Conservation (phyloP, 2,113 vertebrate species). For the Pachypanchax playfairii region DNA sequence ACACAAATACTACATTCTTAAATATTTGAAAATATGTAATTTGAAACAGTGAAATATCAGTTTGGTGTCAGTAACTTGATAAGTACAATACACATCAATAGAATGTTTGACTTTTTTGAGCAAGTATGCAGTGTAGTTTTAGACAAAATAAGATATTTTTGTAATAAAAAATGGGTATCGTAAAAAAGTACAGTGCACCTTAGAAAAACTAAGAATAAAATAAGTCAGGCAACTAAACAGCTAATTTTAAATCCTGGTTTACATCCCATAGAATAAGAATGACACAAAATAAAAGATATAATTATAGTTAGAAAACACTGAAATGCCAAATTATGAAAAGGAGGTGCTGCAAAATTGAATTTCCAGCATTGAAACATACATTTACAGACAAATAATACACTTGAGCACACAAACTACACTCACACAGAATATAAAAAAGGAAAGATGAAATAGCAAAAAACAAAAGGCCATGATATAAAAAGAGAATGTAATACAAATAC, state of each 20-base stretch:
- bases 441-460: constrained; percentile 59
- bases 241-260: not conserved
- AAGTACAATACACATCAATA: not conserved
- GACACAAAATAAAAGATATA: constrained; percentile 7
- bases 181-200: too few species aligned
- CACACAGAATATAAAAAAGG: constrained; percentile 16
- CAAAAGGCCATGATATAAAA: constrained; percentile 62
- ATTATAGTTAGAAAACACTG: too few species aligned
- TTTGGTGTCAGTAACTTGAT: not conserved
- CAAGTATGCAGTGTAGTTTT: too few species aligned
- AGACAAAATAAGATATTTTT: too few species aligned
- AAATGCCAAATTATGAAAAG: constrained; percentile 55
- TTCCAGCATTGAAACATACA: constrained; percentile 35
- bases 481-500: constrained; percentile 62
- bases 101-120: too few species aligned
- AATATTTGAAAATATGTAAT: not conserved
- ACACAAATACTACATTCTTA: not conserved
- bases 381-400: constrained; percentile 27
- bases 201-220: not conserved
- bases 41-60: not conserved
- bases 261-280: constrained; percentile 61
- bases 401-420: constrained; percentile 21
- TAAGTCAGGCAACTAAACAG: not conserved
- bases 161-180: too few species aligned
- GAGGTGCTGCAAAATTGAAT: constrained; percentile 71